Evolutionary conservation across 2,113 vertebrate species (phyloP).

Genomic region (Empidonax traillii): DNA sequence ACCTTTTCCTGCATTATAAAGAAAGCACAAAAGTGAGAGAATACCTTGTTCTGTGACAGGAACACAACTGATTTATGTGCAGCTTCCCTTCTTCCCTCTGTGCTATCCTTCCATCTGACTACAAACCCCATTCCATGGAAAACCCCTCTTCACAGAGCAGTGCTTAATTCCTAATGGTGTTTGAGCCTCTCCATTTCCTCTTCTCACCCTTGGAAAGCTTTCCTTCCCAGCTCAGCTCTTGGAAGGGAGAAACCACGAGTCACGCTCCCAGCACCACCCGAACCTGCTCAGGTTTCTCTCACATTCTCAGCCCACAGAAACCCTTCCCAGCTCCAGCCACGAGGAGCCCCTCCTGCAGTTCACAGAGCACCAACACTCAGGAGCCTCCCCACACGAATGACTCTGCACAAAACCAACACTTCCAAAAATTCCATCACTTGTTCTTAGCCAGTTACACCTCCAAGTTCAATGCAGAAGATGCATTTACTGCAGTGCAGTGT

Average conservation of each 20-base stretch:
- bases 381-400: neutral
- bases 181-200: neutral
- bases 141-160: neutral
- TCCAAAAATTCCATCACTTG: neutral
- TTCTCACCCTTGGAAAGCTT: neutral
- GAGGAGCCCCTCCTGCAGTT: neutral
- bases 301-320: neutral
- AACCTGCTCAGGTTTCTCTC: neutral
- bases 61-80: neutral
- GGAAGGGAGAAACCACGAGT: neutral
- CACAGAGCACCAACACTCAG: neutral
- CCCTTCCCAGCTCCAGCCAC: neutral
- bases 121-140: neutral
- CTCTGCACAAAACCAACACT: neutral
- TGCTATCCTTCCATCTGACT: neutral
- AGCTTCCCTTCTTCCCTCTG: neutral
- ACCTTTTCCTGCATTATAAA: neutral
- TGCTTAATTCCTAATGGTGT: neutral
- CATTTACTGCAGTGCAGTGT: neutral
- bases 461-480: neutral
- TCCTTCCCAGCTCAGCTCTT: neutral
- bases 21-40: neutral
- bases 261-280: neutral
- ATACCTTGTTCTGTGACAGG: neutral
- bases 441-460: neutral